Evolutionary conservation across 2,797 vertebrate genomes (phyloP).

Genomic region (Synanceia verrucosa): DNA sequence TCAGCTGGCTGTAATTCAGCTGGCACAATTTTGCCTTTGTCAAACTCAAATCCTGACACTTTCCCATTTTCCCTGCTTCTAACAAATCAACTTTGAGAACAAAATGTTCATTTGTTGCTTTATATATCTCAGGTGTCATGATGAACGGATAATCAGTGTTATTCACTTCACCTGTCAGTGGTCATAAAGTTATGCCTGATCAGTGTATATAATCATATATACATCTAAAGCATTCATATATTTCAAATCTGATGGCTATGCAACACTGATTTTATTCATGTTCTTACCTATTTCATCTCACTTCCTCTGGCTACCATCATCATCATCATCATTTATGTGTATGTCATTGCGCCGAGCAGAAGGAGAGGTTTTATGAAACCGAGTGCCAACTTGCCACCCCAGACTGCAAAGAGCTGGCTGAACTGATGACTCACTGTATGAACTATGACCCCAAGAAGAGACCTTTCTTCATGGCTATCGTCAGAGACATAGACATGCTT

Average conservation of each 20-base stretch:
- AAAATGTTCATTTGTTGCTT: no score
- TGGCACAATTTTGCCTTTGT: no score
- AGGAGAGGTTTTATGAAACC: constrained; percentile 93
- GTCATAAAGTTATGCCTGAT: no score
- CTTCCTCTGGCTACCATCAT: not conserved
- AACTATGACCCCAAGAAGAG: constrained; percentile 95
- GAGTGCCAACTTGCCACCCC: constrained; percentile 90
- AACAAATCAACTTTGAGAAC: no score
- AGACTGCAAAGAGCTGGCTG: constrained; percentile 91
- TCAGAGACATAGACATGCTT: constrained; percentile 94
- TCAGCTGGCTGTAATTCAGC: no score
- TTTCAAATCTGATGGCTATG: not conserved
- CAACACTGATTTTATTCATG: not conserved
- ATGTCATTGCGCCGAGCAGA: constrained; percentile 81
- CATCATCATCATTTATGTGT: not conserved
- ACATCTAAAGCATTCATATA: not conserved
- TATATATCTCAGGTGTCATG: no score
- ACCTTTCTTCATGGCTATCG: constrained; percentile 96
- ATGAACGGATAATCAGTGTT: no score
- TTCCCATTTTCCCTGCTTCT: no score
- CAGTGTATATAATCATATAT: not conserved
- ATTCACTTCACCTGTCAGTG: no score
- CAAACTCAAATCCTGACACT: no score
- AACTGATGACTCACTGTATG: constrained; percentile 98
- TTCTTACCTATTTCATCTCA: not conserved